Base-by-base conservation (phyloP, 2,888 invertebrate species). In the Drosophila mayaguana region DNA sequence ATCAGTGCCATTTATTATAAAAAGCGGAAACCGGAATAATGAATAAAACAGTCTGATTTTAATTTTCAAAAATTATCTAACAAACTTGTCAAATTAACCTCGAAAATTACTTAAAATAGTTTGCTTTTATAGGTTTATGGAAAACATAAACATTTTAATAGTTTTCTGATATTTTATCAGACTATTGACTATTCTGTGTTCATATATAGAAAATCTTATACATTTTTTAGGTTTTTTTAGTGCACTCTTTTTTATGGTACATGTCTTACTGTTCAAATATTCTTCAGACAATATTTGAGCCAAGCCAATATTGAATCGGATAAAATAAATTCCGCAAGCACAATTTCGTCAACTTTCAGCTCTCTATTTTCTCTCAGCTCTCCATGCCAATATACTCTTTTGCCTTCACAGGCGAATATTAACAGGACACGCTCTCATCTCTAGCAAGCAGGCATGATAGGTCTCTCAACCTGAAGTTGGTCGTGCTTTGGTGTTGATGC, bases 401-500 rank as follows among this genome's bases (percentile, higher is more conserved):
- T 18, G 14, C 12, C n/a, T 12, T 14, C 18, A 7, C 4, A 14
- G 3, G 7, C 50, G 18, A 14, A 3, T 4, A 18, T 18, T 7
- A 32, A 12, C 1, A 32, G 28, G 28, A n/a, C 53, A 22, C 53
- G 53, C 22, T 8, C 36, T 14, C 53, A 22, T 53, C 53, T 38
- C 53, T 14, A 28, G 22, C n/a, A 40, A 18, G 40, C 32, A 54
- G 36, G 22, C 16, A 16, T 51, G 34, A 14, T 36, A 36, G 16
- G 20, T 36, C 36, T 16, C 2, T 14, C 16, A 22, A 8, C n/a
- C 11, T 25, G n/a, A n/a, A 48, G 48, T 28, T 54, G 22, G 16
- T 25, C 22, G 36, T 38, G 36, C 53, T 25, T 38, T 28, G 8
- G 22, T 42, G 48, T 42, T 48, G 48, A 63, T 48, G 12, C 3